Evolutionary conservation across 2,113 vertebrate genomes (phyloP).

Genomic region (Syngnathus floridae): DNA sequence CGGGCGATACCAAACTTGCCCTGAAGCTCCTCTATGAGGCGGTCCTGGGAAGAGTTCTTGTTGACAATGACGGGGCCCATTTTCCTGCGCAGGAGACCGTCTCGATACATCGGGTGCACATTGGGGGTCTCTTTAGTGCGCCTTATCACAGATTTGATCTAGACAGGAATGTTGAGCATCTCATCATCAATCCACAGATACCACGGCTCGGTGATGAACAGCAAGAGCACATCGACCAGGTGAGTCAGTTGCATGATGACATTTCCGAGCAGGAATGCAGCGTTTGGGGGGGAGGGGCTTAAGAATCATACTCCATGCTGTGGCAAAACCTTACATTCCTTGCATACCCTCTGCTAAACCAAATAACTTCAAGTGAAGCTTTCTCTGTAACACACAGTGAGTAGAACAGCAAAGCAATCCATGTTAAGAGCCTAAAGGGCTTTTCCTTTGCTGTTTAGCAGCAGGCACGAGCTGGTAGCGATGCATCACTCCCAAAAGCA

Average conservation of each 20-base stretch:
- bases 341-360: not conserved
- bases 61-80: constrained; percentile 83
- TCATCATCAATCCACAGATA: constrained; percentile 16
- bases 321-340: not conserved
- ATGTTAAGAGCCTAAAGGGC: not conserved
- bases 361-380: not conserved
- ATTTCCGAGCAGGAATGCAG: constrained; percentile 14
- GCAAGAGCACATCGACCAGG: constrained; percentile 19
- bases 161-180: constrained; percentile 38
- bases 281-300: constrained; percentile 27
- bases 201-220: not conserved
- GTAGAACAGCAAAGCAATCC: constrained; percentile 16
- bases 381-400: not conserved
- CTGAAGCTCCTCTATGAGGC: constrained; percentile 86
- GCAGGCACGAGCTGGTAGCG: not conserved
- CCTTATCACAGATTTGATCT: constrained; percentile 94
- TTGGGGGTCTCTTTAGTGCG: constrained; percentile 90
- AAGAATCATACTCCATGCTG: constrained; percentile 36
- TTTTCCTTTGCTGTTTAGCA: not conserved
- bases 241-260: constrained; percentile 30
- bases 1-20: constrained; percentile 83
- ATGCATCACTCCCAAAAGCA: constrained; percentile 5
- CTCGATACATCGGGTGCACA: constrained; percentile 91
- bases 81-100: constrained; percentile 81
- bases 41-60: constrained; percentile 86